phyloP scores from a whole-genome alignment of 1,140 invertebrate genomes.

The Drosophila santomea region DNA sequence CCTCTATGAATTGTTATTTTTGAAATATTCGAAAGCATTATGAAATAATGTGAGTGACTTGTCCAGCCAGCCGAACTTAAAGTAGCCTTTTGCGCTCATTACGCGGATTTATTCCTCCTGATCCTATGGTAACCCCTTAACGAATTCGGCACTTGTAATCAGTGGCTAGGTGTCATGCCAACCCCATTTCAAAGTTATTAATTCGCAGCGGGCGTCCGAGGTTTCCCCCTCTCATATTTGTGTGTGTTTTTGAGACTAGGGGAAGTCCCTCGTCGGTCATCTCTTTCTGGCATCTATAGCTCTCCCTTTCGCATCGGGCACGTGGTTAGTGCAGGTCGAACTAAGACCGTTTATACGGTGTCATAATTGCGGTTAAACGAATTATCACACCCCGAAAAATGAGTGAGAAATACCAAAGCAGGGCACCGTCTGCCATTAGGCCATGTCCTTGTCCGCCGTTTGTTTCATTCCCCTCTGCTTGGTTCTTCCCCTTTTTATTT shows the following conservation, averaged over 20 bases:
- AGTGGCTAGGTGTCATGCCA: conserved; percentile 45
- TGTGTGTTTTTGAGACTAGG: conserved; percentile 18
- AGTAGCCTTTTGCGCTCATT: conserved; percentile 32
- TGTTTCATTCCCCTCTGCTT: conserved; percentile 7
- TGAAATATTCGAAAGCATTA: not conserved
- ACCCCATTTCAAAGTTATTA: conserved; percentile 35
- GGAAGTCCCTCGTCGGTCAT: conserved; percentile 14
- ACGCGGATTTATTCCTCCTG: conserved; percentile 2
- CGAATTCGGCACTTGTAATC: conserved; percentile 54
- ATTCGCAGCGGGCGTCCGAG: conserved; percentile 58
- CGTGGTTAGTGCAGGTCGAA: conserved; percentile 57
- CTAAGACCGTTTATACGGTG: conserved; percentile 61
- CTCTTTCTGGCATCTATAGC: conserved; percentile 8
- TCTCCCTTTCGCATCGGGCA: conserved; percentile 29
- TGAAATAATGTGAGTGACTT: conserved; percentile 9
- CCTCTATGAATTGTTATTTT: too few relatives aligned
- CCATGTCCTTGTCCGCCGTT: conserved; percentile 29
- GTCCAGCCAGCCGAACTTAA: conserved; percentile 9
- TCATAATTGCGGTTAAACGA: conserved; percentile 83
- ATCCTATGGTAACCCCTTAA: conserved; percentile 5
- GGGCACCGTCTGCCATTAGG: conserved; percentile 22
- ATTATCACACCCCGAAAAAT: conserved; percentile 78
- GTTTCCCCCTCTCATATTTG: conserved; percentile 36
- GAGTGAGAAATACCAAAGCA: conserved; percentile 33
- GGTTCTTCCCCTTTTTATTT: conserved; percentile 29